Evolutionary conservation across 1,140 invertebrate genomes (phyloP).

Genomic region (Linepithema humile): DNA sequence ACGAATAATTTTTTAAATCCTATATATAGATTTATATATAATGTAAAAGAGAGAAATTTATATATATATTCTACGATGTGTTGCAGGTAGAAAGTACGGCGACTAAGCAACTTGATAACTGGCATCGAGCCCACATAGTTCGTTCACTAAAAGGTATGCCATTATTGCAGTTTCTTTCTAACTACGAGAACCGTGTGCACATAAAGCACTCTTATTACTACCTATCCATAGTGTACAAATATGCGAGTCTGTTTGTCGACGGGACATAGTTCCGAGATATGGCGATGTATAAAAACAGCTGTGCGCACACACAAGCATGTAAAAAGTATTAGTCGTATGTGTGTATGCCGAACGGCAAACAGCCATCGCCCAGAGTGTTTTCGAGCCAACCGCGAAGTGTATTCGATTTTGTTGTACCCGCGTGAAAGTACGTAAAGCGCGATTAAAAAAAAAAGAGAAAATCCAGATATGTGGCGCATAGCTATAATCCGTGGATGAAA

Average conservation of each 20-base stretch:
- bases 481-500: constrained; percentile 39
- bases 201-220: constrained; percentile 25
- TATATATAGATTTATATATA: too few species aligned
- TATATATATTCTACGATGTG: too few species aligned
- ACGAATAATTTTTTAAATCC: too few species aligned
- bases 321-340: background rate
- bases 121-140: background rate
- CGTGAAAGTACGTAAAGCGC: background rate
- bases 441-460: background rate
- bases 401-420: constrained; percentile 30
- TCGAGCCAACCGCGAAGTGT: constrained; percentile 32
- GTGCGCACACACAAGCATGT: background rate
- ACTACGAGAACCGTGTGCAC: background rate
- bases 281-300: background rate
- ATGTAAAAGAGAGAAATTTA: too few species aligned
- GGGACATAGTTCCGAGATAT: background rate
- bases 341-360: constrained; percentile 26
- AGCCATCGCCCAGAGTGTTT: constrained; percentile 31
- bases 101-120: background rate
- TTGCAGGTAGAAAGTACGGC: too few species aligned
- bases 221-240: constrained; percentile 5
- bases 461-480: background rate
- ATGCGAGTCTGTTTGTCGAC: constrained; percentile 41
- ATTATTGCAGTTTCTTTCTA: constrained; percentile 40
- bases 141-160: background rate